These are phyloP conservation scores for Megalopta genalis DNA, from an alignment of 1,140 invertebrate genomes.

Conservation along the genomic window DNA sequence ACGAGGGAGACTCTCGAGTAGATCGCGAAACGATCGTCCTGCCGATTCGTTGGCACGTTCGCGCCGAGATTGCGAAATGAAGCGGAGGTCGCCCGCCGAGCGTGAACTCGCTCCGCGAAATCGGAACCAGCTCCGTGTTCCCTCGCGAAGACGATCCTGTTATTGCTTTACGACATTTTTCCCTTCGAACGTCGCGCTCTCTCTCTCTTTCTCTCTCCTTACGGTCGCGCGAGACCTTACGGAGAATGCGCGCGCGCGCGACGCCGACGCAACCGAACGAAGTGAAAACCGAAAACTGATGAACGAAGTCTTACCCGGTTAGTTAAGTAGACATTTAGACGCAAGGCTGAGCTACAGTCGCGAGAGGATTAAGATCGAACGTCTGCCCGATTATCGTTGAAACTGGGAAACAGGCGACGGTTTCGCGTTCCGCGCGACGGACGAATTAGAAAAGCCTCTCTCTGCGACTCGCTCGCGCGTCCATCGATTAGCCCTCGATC, in stretches of 20 bases:
- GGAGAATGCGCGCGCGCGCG: not conserved
- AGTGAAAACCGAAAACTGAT: not conserved
- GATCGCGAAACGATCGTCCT: conserved; percentile 25
- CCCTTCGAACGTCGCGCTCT: not conserved
- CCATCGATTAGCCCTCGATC: not conserved
- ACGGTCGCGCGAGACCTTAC: not conserved
- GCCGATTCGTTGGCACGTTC: conserved; percentile 43
- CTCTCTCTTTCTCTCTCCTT: not conserved
- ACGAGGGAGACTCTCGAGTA: conserved; percentile 6
- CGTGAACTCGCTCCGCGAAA: not conserved
- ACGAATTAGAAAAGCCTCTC: not conserved
- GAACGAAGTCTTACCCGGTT: conserved; percentile 25
- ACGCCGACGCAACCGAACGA: conserved; percentile 16
- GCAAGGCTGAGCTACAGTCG: conserved; percentile 41
- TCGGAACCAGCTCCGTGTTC: not conserved
- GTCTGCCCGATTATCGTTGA: conserved; percentile 5
- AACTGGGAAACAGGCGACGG: conserved; percentile 20
- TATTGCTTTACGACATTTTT: conserved; percentile 25
- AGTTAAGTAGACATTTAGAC: conserved; percentile 51
- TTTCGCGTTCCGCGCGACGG: not conserved
- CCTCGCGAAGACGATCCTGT: conserved; percentile 1
- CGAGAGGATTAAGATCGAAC: conserved; percentile 45
- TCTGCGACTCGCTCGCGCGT: not conserved
- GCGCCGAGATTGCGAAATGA: conserved; percentile 18
- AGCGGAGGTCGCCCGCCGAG: not conserved